Base-by-base conservation (phyloP, 1,140 invertebrate species). In the Limonius californicus region DNA sequence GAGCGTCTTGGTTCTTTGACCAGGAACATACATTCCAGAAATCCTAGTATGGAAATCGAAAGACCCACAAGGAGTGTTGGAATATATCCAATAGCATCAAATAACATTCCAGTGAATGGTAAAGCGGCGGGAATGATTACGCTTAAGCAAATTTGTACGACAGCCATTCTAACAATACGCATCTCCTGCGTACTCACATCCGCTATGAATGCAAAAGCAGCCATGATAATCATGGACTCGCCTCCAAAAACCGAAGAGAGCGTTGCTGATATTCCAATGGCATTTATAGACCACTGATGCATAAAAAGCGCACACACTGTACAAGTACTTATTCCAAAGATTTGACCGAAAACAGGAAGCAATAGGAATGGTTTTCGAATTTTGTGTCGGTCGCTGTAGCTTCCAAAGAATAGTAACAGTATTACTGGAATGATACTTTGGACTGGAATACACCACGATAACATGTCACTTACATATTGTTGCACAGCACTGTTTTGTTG, bases 351-450 rank as follows among this genome's bases (percentile, higher is more conserved):
- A 23, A 87, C 78, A 1, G 85, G 85, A 20, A 85, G 62, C 9
- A 87, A 66, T 68, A 87, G 81, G 57, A 82, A 85, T 16, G 86
- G 80, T 75, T 89, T 89, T 43, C 84, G 68, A 14, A 67, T 82
- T 58, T 86, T 85, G 47, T 84, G 82, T 32, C 81, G 78, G 71
- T 87, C 85, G 62, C 84, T 84, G 81, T 83, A 84, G 0, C 83
- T 82, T 62, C 87, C 85, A 65, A 87, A 74, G 74, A 87, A 82
- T 43, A 87, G 70, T 12, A 85, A 77, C 61, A 86, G 77, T 20
- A 85, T 78, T 2, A 85, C 72, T 0, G 84, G 84, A 18, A 79
- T 64, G 9, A 76, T 61, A 43, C 68, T 77, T 54, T 70, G 68
- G 9, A 78, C 47, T 0, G 76, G 75, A 9, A 66, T 42, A 56